phyloP scores from a whole-genome alignment of 2,113 vertebrate species.

The Scolopax mira region DNA sequence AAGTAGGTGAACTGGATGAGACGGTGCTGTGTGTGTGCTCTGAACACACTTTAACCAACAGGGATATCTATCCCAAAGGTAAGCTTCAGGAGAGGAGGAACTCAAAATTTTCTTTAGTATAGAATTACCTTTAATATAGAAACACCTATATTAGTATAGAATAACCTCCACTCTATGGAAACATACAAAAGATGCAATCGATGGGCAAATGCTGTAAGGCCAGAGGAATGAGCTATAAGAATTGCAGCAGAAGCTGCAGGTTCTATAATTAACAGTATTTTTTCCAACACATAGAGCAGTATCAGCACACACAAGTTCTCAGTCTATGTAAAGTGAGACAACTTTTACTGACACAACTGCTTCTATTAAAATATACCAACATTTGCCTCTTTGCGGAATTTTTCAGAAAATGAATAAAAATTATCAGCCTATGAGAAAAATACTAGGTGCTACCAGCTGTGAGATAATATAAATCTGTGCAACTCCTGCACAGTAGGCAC shows the following conservation, averaged over 20 bases:
- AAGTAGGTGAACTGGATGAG: neutral
- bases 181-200: neutral
- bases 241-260: neutral
- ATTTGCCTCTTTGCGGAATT: neutral
- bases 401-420: neutral
- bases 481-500: neutral
- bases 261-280: neutral
- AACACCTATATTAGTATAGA: too few species aligned
- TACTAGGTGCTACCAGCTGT: neutral
- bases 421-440: neutral
- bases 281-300: neutral
- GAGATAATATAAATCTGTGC: neutral
- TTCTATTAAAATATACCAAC: neutral
- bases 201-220: neutral
- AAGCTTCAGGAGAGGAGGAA: neutral
- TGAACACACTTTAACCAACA: neutral
- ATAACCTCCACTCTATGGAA: neutral
- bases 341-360: neutral
- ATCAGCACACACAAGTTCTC: neutral
- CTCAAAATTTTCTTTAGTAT: neutral
- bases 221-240: neutral
- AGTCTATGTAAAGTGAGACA: neutral
- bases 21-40: rapidly evolving
- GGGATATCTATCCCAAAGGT: neutral
- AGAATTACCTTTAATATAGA: too few species aligned